Evolutionary conservation across 2,888 invertebrate genomes (phyloP).

Genomic region (Antheraea assamensis): DNA sequence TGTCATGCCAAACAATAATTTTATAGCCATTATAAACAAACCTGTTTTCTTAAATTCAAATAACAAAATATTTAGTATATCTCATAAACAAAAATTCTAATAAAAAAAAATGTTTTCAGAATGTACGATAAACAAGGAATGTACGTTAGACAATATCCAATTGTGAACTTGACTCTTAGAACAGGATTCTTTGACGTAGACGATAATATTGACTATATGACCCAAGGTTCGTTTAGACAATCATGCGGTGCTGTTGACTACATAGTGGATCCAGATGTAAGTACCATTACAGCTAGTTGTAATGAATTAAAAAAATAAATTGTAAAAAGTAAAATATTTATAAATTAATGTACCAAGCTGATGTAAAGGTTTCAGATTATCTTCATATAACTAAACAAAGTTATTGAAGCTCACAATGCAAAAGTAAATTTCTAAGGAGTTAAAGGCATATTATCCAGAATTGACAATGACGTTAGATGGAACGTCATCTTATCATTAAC

Average conservation of each 20-base stretch:
- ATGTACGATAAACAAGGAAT: slow-evolving; percentile 51
- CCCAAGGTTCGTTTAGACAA: slow-evolving; percentile 62
- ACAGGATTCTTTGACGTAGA: slow-evolving; percentile 55
- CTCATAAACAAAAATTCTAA: background rate
- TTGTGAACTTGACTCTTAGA: slow-evolving; percentile 53
- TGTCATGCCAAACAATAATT: too few relatives aligned
- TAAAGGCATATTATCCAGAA: background rate
- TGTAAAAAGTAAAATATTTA: background rate
- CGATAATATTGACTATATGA: slow-evolving; percentile 54
- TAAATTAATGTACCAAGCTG: background rate
- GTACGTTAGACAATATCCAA: slow-evolving; percentile 49
- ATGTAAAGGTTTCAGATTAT: background rate
- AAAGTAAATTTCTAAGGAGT: background rate
- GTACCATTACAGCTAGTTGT: slow-evolving; percentile 25
- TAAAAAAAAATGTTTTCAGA: slow-evolving; percentile 33
- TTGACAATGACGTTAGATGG: background rate
- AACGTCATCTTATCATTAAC: background rate
- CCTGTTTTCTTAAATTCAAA: background rate
- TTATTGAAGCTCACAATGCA: background rate
- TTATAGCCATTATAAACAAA: too few relatives aligned
- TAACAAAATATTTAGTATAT: background rate
- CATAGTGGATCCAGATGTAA: slow-evolving; percentile 60
- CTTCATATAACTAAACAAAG: background rate
- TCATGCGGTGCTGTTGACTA: slow-evolving; percentile 55
- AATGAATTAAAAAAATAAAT: background rate